Base-by-base conservation (phyloP, 2,888 invertebrate species). In the Clepsis dumicolana region DNA sequence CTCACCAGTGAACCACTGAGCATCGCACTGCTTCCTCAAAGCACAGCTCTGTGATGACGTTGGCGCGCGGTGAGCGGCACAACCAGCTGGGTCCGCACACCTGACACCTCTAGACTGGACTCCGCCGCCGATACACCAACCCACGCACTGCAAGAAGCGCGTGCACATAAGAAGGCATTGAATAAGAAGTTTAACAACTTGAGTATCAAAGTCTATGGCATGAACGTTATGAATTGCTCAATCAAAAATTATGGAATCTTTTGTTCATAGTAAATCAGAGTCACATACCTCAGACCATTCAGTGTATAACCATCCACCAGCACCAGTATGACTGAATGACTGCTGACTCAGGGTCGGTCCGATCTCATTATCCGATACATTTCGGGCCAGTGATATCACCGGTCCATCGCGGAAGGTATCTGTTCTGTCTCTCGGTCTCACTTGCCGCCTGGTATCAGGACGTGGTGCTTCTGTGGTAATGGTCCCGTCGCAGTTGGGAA, bases 1-100 rank as follows among this genome's bases (percentile, higher is more conserved):
- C 80, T 80, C 82, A 94, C 98, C 97, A 14, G 96, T 94, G 83
- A 97, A 98, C 98, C 98, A 98, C 78, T 96, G 95, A 0, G 97
- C 96, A 73, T 95, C 84, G 84, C 96, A 98, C 76, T 94, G 94
- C 72, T 94, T 94, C 71, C 95, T 95, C 32, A 95, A 95, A n/a
- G 95, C 94, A 80, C 97, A 97, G 0, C 95, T 94, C 73, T 96
- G 94, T 0, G 95, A 94, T 1, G 94, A 90, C 73, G 95, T 94
- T 0, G 97, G 95, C 64, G 94, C 94, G 69, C 85, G 89, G 76
- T 94, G 94, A 76, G 94, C 91, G 65, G 94, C 93, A 79, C 95
- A 95, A 14, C 95, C 94, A n/a, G 94, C 94, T 0, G 94, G 94
- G 77, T 96, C 96, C 0, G 94, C 88, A 77, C 98, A 98, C 25